phyloP scores from a whole-genome alignment of 2,888 invertebrate species.

The Adelphocoris suturalis region DNA sequence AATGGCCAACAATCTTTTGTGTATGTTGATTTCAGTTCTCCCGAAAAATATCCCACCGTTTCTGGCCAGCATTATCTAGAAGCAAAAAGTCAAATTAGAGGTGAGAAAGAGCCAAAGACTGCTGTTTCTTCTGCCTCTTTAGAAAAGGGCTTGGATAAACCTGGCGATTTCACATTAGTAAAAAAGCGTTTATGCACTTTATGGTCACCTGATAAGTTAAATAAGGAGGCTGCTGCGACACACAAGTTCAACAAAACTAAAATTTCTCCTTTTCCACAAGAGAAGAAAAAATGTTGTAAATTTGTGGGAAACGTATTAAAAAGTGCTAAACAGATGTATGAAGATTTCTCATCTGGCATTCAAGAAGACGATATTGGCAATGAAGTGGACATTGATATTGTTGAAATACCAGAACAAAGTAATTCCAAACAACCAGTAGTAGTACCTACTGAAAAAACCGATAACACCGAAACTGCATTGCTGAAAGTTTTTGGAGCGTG shows the following conservation, averaged over 20 bases:
- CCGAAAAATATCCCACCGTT: not conserved
- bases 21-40: not conserved
- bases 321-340: not conserved
- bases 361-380: conserved; percentile 9
- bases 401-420: no score
- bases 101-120: no score
- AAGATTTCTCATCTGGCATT: not conserved
- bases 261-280: no score
- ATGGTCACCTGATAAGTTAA: not conserved
- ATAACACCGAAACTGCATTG: conserved; percentile 25
- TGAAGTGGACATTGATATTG: not conserved
- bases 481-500: conserved; percentile 33
- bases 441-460: not conserved
- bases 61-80: not conserved
- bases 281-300: no score
- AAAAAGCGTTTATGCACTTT: not conserved
- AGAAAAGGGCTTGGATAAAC: no score
- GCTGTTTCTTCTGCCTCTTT: no score
- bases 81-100: no score
- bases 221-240: not conserved
- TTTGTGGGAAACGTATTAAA: not conserved
- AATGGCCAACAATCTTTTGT: not conserved
- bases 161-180: no score
- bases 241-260: no score
- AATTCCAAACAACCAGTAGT: not conserved